Evolutionary conservation across 2,888 invertebrate species (phyloP).

Genomic region (Morpho helenor): DNA sequence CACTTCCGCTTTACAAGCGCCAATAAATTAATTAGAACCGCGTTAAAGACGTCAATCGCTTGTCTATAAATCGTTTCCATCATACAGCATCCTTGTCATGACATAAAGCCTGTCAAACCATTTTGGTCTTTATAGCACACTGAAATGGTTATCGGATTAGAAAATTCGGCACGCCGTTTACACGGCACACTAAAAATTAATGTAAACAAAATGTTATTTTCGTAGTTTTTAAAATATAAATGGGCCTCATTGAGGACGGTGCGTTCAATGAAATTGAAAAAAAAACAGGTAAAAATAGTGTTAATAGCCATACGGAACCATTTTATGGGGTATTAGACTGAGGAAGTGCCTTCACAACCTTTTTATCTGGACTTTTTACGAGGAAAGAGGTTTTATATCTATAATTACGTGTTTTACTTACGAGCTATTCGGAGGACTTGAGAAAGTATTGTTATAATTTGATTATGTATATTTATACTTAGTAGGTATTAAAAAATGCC

Average conservation of each 20-base stretch:
- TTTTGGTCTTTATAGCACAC: constrained; percentile 43
- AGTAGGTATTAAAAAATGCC: no score
- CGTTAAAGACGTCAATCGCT: constrained; percentile 73
- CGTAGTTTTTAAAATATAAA: constrained; percentile 64
- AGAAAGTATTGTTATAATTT: constrained; percentile 1
- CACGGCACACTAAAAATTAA: constrained; percentile 60
- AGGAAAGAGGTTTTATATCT: constrained; percentile 72
- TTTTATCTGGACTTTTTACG: constrained; percentile 71
- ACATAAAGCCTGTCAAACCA: constrained; percentile 37
- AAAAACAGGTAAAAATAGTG: constrained; percentile 63
- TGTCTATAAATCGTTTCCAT: constrained; percentile 46
- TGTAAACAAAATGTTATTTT: constrained; percentile 71
- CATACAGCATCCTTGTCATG: constrained; percentile 28
- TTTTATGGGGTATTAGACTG: constrained; percentile 61
- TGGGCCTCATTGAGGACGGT: constrained; percentile 70
- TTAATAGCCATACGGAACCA: constrained; percentile 61
- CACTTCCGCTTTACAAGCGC: constrained; percentile 66
- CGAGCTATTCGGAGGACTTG: background rate
- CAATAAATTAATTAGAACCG: constrained; percentile 70
- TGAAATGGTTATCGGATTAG: constrained; percentile 18
- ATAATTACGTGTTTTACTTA: constrained; percentile 58
- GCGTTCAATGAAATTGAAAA: constrained; percentile 68
- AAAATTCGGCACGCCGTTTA: constrained; percentile 72
- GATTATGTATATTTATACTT: no score
- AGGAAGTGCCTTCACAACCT: constrained; percentile 70